These are phyloP conservation scores for Ecliptopera silaceata DNA, from an alignment of 2,888 invertebrate genomes.

Conservation along the genomic window DNA sequence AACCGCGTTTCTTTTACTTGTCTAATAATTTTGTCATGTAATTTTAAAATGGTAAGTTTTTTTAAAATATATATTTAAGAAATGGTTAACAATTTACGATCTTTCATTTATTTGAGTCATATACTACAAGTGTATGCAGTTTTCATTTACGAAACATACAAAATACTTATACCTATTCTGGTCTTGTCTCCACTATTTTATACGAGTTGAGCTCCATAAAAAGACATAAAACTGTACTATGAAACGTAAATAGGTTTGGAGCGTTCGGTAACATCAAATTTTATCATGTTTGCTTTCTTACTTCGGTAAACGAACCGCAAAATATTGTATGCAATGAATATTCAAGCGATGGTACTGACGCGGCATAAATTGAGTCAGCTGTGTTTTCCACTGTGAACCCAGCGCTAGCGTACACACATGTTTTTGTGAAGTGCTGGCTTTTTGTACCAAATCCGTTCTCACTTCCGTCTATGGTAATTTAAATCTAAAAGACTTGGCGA, in stretches of 20 bases:
- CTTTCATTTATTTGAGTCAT: too few species aligned
- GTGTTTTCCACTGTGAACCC: conserved; percentile 23
- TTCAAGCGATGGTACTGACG: conserved; percentile 61
- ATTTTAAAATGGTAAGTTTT: too few species aligned
- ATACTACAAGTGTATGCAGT: too few species aligned
- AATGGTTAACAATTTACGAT: too few species aligned
- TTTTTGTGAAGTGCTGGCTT: conserved; percentile 26
- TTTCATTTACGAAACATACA: too few species aligned
- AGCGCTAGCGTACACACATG: conserved; percentile 22
- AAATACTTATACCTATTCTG: too few species aligned
- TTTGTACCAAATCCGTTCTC: conserved; percentile 19
- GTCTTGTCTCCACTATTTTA: neutral
- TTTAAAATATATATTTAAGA: too few species aligned
- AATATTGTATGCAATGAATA: conserved; percentile 62
- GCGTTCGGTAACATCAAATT: conserved; percentile 24
- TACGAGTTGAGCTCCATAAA: neutral
- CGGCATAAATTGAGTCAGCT: conserved; percentile 58
- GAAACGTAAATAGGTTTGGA: conserved; percentile 5
- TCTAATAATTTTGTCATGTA: too few species aligned
- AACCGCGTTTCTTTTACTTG: too few species aligned
- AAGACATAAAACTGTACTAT: neutral
- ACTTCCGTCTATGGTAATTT: conserved; percentile 23
- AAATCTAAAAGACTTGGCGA: conserved; percentile 16
- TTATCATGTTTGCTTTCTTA: conserved; percentile 29
- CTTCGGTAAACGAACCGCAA: conserved; percentile 41